phyloP scores from a whole-genome alignment of 1,140 invertebrate genomes.

The Drosophila aff. region DNA sequence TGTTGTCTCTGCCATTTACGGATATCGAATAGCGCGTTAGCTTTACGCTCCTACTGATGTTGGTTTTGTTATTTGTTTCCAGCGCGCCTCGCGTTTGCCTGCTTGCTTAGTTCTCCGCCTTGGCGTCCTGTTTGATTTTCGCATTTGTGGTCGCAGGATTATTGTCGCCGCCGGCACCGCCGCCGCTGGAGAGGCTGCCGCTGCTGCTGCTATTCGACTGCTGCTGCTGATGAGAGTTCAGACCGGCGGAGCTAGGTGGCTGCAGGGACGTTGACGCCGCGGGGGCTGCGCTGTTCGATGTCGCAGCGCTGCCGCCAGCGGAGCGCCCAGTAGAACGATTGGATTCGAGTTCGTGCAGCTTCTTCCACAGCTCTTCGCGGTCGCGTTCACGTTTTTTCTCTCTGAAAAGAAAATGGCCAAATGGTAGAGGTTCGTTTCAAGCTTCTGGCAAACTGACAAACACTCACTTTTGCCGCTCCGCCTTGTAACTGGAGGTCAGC shows the following conservation, averaged over 20 bases:
- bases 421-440: neutral
- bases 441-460: too few species aligned
- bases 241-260: constrained; percentile 59
- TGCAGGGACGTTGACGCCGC: constrained; percentile 56
- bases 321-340: constrained; percentile 83
- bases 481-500: constrained; percentile 98
- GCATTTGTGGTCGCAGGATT: constrained; percentile 82
- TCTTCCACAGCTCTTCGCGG: constrained; percentile 97
- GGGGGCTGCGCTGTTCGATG: constrained; percentile 63
- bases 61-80: constrained; percentile 53
- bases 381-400: constrained; percentile 98
- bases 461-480: constrained; percentile 97
- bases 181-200: constrained; percentile 62
- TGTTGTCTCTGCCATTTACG: constrained; percentile 29
- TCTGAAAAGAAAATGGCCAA: constrained; percentile 86
- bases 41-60: constrained; percentile 52
- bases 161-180: constrained; percentile 75
- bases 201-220: constrained; percentile 84
- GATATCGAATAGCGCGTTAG: constrained; percentile 37
- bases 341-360: constrained; percentile 91
- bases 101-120: constrained; percentile 65
- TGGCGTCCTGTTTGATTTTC: constrained; percentile 65
- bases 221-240: constrained; percentile 83
- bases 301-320: constrained; percentile 72
- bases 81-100: constrained; percentile 65